Base-by-base conservation (phyloP, 2,888 invertebrate species). In the Gerosis bhagava region DNA sequence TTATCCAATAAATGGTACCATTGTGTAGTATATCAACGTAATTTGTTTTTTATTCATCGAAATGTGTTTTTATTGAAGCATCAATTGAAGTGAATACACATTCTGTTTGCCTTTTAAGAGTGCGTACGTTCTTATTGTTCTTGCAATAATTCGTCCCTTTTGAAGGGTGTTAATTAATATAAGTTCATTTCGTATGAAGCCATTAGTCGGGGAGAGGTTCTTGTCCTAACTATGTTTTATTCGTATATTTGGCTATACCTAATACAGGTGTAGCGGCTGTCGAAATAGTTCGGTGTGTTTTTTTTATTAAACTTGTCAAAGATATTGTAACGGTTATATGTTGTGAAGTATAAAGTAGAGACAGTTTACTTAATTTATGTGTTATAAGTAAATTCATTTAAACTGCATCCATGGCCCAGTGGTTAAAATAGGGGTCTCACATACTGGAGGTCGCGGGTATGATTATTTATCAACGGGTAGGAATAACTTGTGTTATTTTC, bases 81-180 rank as follows among this genome's bases (percentile, higher is more conserved):
- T 46, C 32, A 46, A 46, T 46, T 46, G 32, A 45, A 24, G 22
- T 32, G 21, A 46, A 19, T 25, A 39, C 32, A 39, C 46, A 46
- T 39, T 39, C 25, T 46, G 46, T 46, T 39, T 39, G 25, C 46
- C 46, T 39, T 44, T 15, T 46, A 46, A 11, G 26, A 46, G 39
- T 32, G 11, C n/a, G 25, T 11, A 25, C 45, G 19, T 42, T 32
- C 32, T 37, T 46, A 26, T 46, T 39, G 46, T 46, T 34, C 46
- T 39, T 26, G 39, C 39, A 39, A 46, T 39, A 39, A 46, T 46
- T 26, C 46, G 24, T 34, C 39, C 21, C 39, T 39, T 34, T 46
- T 46, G 39, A 16, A 40, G 46, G 32, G 46, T 39, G 46, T 26
- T 46, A 40, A 46, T 46, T 46, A 34, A 34, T 46, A 46, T 39